Conservation (phyloP, 2,113 vertebrate species). For the Electrona antarctica region DNA sequence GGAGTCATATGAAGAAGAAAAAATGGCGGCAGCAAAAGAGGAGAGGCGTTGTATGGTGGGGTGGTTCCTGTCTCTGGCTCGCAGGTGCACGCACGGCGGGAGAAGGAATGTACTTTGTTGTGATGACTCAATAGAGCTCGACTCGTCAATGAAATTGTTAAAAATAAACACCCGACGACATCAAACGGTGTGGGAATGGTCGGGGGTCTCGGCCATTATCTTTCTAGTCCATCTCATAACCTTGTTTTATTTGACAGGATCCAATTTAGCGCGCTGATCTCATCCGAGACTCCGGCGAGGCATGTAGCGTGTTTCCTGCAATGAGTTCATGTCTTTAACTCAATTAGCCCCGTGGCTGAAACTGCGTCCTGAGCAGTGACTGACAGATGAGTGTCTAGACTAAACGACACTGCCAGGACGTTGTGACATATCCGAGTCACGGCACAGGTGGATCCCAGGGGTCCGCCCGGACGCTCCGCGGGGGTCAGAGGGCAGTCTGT, state of each 20-base stretch:
- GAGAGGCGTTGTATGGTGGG: background rate
- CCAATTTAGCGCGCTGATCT: conserved; percentile 54
- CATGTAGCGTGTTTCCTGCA: conserved; percentile 37
- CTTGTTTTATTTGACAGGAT: conserved; percentile 51
- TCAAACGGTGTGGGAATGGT: conserved; percentile 26
- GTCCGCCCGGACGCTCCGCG: conserved; percentile 6
- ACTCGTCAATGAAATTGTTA: conserved; percentile 50
- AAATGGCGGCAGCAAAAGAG: conserved; percentile 18
- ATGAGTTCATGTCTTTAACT: conserved; percentile 54
- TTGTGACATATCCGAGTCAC: conserved; percentile 27
- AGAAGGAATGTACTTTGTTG: conserved; percentile 56
- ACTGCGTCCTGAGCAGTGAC: conserved; percentile 7
- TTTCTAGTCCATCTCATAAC: conserved; percentile 46
- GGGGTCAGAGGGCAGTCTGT: conserved; percentile 52
- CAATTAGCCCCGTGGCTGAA: conserved; percentile 29
- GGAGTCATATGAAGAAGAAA: background rate
- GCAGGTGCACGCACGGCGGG: conserved; percentile 59
- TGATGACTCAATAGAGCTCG: conserved; percentile 62
- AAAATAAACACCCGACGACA: background rate
- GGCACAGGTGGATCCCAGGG: conserved; percentile 20
- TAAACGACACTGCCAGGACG: background rate
- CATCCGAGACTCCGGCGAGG: conserved; percentile 28
- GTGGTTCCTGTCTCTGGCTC: conserved; percentile 46
- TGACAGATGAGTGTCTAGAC: conserved; percentile 18
- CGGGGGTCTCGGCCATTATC: conserved; percentile 46